A percentile compares a stretch with the other conserved stretches of the same genome.
These are phyloP conservation scores for Eristalinus sepulchralis DNA, from an alignment of 2,888 invertebrate species.

Conservation along the genomic window DNA sequence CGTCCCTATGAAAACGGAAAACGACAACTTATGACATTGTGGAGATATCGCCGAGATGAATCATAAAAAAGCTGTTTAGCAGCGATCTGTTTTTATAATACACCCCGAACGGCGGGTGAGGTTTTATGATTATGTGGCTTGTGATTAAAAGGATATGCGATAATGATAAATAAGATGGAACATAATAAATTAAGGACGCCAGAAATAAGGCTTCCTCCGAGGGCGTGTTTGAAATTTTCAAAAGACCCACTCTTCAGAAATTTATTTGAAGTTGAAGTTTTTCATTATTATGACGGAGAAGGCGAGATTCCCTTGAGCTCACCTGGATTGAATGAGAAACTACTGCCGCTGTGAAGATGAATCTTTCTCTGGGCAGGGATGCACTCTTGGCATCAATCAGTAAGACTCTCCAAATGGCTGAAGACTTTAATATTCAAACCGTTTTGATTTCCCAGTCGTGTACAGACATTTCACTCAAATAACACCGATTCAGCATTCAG, in stretches of 20 bases:
- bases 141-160: background rate
- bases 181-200: background rate
- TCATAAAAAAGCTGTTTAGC: background rate
- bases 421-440: background rate
- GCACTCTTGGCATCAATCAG: too few relatives aligned
- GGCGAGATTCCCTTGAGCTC: too few relatives aligned
- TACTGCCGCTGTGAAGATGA: too few relatives aligned
- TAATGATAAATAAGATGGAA: background rate
- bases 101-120: background rate
- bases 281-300: too few relatives aligned
- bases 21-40: background rate
- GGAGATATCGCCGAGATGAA: background rate
- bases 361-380: too few relatives aligned
- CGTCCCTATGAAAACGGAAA: background rate
- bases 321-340: too few relatives aligned
- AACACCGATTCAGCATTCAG: background rate
- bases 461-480: background rate
- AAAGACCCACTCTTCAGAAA: too few relatives aligned
- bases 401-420: too few relatives aligned
- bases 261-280: too few relatives aligned
- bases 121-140: background rate
- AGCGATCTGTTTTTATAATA: background rate
- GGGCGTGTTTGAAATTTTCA: too few relatives aligned
- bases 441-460: background rate
- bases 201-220: background rate